phyloP scores from a whole-genome alignment of 2,113 vertebrate species.

The Ornithorhynchus anatinus region DNA sequence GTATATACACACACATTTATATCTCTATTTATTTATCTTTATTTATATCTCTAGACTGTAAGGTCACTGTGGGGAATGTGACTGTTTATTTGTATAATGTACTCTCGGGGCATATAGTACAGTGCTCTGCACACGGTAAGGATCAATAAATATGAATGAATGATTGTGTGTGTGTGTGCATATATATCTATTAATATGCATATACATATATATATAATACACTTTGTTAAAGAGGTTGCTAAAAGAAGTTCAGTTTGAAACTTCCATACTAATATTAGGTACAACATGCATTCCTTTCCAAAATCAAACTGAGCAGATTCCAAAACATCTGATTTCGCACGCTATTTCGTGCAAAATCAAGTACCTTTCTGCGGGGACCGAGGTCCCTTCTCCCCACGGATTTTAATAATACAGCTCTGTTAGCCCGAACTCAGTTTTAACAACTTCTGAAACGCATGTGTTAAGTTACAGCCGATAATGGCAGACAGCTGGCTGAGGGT shows the following conservation, averaged over 20 bases:
- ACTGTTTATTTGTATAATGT: too few species aligned
- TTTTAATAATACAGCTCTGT: slow-evolving; percentile 51
- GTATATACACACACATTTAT: too few species aligned
- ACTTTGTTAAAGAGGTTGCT: neutral
- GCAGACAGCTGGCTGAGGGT: slow-evolving; percentile 66
- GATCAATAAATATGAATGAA: too few species aligned
- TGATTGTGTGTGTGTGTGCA: too few species aligned
- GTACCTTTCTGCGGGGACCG: neutral
- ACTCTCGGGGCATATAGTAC: too few species aligned
- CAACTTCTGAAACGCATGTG: slow-evolving; percentile 67
- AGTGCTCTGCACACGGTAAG: too few species aligned
- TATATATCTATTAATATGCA: neutral
- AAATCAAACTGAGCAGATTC: slow-evolving; percentile 5
- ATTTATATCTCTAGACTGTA: too few species aligned
- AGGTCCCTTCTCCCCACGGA: slow-evolving; percentile 28
- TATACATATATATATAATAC: neutral
- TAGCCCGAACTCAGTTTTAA: slow-evolving; percentile 63
- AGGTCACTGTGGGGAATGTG: too few species aligned
- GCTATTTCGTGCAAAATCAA: neutral
- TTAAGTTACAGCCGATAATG: slow-evolving; percentile 72
- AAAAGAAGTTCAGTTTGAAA: neutral
- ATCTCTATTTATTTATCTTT: too few species aligned
- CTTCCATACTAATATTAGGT: neutral
- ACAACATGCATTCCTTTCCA: slow-evolving; percentile 9
- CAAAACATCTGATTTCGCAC: slow-evolving; percentile 1